Percentiles rank a stretch among this genome's conserved stretches.
Evolutionary conservation across 2,888 invertebrate genomes (phyloP).

Genomic region (Zele albiditarsus): DNA sequence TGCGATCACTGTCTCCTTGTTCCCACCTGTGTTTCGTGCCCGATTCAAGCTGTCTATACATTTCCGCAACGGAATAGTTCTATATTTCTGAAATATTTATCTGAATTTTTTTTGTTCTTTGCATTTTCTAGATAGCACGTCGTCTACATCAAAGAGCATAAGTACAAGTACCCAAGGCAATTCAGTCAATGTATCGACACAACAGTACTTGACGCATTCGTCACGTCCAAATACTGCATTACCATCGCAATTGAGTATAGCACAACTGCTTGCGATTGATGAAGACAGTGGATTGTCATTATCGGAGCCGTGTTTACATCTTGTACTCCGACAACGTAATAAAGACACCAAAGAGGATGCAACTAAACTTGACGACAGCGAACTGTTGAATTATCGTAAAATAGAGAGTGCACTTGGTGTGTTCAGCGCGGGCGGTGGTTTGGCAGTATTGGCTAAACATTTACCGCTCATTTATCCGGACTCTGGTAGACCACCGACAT

Average conservation of each 20-base stretch:
- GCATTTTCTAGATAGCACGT: conserved; percentile 53
- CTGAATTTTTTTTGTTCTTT: conserved; percentile 7
- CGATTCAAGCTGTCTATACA: neutral
- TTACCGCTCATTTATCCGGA: conserved; percentile 92
- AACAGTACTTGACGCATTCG: conserved; percentile 72
- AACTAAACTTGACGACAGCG: conserved; percentile 59
- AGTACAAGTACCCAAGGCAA: conserved; percentile 62
- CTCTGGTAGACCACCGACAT: conserved; percentile 74
- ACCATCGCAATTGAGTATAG: conserved; percentile 76
- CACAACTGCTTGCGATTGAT: conserved; percentile 77
- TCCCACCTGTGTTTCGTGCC: neutral
- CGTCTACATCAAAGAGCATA: conserved; percentile 53
- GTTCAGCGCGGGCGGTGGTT: conserved; percentile 91
- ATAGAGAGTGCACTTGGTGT: conserved; percentile 82
- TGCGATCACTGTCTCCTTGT: neutral
- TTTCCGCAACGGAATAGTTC: conserved; percentile 53
- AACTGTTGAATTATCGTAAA: conserved; percentile 61
- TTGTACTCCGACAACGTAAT: conserved; percentile 64
- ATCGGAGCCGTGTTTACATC: conserved; percentile 74
- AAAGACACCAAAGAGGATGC: conserved; percentile 68
- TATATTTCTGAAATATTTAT: conserved; percentile 1
- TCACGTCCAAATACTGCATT: conserved; percentile 74
- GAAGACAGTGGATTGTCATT: conserved; percentile 74
- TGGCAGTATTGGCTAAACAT: conserved; percentile 90
- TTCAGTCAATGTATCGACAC: conserved; percentile 67